These are phyloP conservation scores for Ophion ventricosus DNA, from an alignment of 2,888 invertebrate species.

Conservation along the genomic window DNA sequence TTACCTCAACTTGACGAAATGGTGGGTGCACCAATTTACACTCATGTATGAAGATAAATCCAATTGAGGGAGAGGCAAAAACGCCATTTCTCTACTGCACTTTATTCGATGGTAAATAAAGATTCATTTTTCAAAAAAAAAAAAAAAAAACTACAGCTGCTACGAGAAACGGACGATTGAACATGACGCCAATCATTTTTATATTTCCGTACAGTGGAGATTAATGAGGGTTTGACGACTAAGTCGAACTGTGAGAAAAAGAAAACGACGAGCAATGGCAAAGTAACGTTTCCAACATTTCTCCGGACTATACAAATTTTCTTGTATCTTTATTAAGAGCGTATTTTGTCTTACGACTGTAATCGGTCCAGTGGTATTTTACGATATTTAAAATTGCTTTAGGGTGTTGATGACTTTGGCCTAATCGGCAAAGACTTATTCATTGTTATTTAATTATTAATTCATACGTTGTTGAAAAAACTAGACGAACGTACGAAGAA, in stretches of 20 bases:
- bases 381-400: constrained; percentile 6
- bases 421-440: constrained; percentile 42
- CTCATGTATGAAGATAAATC: constrained; percentile 67
- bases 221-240: constrained; percentile 10
- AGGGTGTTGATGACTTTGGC: constrained; percentile 35
- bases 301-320: constrained; percentile 43
- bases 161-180: constrained; percentile 45
- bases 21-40: constrained; percentile 85
- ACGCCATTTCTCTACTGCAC: not conserved
- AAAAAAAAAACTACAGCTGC: not conserved
- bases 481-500: constrained; percentile 26
- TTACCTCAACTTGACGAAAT: constrained; percentile 87
- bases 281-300: constrained; percentile 39
- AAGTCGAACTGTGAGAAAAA: not conserved
- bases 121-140: not conserved
- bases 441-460: constrained; percentile 41
- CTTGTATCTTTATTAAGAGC: not conserved
- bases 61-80: constrained; percentile 25
- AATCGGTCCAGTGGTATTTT: not conserved
- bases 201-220: constrained; percentile 12
- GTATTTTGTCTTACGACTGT: not conserved
- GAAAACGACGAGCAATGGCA: constrained; percentile 4
- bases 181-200: constrained; percentile 5
- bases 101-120: not conserved
- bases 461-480: constrained; percentile 27